Evolutionary conservation across 2,797 vertebrate genomes (phyloP), one percentile per base, ranked within the genome.

Genomic region (Molossus molossus): DNA sequence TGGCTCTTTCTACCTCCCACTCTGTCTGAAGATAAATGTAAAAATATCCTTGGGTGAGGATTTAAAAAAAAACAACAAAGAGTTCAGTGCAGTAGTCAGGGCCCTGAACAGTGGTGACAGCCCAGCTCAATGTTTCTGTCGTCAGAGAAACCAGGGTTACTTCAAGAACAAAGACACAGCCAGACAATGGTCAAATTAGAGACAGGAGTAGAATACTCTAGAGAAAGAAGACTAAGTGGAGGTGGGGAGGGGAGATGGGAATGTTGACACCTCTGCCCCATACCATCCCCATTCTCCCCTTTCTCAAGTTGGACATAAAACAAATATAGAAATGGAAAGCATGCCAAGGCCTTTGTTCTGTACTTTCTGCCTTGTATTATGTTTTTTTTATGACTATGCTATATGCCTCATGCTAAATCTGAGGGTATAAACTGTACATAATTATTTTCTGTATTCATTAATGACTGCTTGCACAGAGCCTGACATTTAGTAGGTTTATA

Each of bases 381-480:
- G 14, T 15, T 81, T 87, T 33, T 45, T 94, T 93, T 69, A 82
- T 13, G 8, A 20, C 6, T 67, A 73, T 45, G 9, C 12, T 91
- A 45, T 69, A n/a, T 65, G 25, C 69, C 8, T 93, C 55, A 40
- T 57, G 79, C 7, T 80, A 90, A 86, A 87, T 69, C 3, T 64
- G 3, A 67, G 29, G 17, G 1, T 55, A 90, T 50, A 50, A 81
- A 83, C 27, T 45, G 12, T 65, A 40, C 3, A 33, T 13, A 67
- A 25, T 83, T 37, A 27, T 85, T 70, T 65, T 72, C 50, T 60
- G 45, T 50, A 87, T 83, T 76, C 25, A 87, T 95, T 77, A 21
- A 21, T 21, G 79, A 84, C 10, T 33, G 13, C 72, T 81, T 45
- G 12, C 29, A 76, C 17, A 64, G 7, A 94, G 27, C 4, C 81